Evolutionary conservation across 92 coral and sea anemone species (phyloP).

Genomic region (Parazoanthus atlanticus): DNA sequence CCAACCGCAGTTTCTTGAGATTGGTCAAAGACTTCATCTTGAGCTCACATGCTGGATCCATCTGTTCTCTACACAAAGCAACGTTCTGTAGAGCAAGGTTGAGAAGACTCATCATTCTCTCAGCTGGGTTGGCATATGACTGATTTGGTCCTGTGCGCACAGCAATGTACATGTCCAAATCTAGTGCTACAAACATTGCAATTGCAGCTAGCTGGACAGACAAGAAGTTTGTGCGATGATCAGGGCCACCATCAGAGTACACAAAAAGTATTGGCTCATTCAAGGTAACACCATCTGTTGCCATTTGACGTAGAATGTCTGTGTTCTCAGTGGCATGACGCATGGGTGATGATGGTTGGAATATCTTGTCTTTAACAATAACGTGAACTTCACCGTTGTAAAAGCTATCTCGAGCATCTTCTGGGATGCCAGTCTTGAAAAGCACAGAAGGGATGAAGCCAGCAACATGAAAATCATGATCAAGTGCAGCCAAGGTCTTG

Average conservation of each 20-base stretch:
- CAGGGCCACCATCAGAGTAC: constrained; percentile 49
- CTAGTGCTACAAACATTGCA: constrained; percentile 39
- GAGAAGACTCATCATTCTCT: constrained; percentile 59
- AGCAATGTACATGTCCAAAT: constrained; percentile 47
- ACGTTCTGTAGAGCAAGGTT: constrained; percentile 53
- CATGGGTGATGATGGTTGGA: constrained; percentile 45
- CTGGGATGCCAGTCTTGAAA: constrained; percentile 44
- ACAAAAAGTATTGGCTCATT: neutral
- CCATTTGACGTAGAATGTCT: neutral
- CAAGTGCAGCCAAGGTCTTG: constrained; percentile 47
- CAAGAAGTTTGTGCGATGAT: constrained; percentile 39
- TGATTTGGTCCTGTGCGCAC: constrained; percentile 50
- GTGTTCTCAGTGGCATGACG: constrained; percentile 53
- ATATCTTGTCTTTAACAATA: constrained; percentile 54
- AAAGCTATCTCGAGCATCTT: constrained; percentile 41
- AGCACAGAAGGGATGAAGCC: constrained; percentile 50
- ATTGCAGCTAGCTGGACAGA: constrained; percentile 43
- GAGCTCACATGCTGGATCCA: constrained; percentile 39
- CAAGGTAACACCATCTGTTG: neutral
- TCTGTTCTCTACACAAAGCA: constrained; percentile 44
- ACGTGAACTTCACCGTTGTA: constrained; percentile 41
- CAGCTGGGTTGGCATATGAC: constrained; percentile 52
- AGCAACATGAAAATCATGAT: constrained; percentile 51
- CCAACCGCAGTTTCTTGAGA: constrained; percentile 35
- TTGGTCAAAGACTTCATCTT: constrained; percentile 45